Evolutionary conservation across 2,888 invertebrate species (phyloP), one percentile per base, ranked within the genome.

Genomic region (Bellardia bayeri): DNA sequence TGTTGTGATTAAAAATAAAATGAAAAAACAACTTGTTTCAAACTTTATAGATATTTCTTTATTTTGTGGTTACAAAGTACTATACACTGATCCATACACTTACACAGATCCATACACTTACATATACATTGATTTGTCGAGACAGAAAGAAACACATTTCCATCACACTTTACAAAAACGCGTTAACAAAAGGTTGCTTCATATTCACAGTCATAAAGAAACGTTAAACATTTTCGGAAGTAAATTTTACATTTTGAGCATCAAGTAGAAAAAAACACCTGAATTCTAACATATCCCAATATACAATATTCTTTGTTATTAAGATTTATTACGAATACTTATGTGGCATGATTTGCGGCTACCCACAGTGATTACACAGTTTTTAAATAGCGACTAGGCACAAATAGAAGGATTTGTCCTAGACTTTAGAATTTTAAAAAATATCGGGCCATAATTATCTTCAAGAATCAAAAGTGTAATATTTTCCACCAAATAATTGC

Each of bases 1-100:
- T 79, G 68, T 58, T 79, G 45, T 68, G 78, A 79, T 78, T 66
- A 79, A 79, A 68, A 79, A 68, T 11, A 54, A 64, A 63, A 63
- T 45, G 51, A 51, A 51, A 56, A 56, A 13, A 63, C 23, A 63
- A 37, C 4, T 68, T 45, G n/a, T 68, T 45, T 68, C 45, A 79
- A 79, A 79, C 45, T 79, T 45, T 79, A 68, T 45, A 79, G 68
- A 79, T 58, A 79, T 58, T 30, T 30, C 58, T 58, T 23, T 58
- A 56, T 56, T 58, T 30, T 58, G 58, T 58, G 58, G 58, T 58
- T 58, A 11, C 30, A 58, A 11, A 58, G 51, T 51, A n/a, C n/a
- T n/a, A 51, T 51, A 51, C 14, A 51, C 51, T n/a, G n/a, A 51
- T n/a, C 14, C 14, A 51, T 51, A 14, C 14, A 2, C 14, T 4